Evolutionary conservation across 2,797 vertebrate genomes (phyloP), one percentile per base, ranked within the genome.

Genomic region (Ctenopoma kingsleyae): DNA sequence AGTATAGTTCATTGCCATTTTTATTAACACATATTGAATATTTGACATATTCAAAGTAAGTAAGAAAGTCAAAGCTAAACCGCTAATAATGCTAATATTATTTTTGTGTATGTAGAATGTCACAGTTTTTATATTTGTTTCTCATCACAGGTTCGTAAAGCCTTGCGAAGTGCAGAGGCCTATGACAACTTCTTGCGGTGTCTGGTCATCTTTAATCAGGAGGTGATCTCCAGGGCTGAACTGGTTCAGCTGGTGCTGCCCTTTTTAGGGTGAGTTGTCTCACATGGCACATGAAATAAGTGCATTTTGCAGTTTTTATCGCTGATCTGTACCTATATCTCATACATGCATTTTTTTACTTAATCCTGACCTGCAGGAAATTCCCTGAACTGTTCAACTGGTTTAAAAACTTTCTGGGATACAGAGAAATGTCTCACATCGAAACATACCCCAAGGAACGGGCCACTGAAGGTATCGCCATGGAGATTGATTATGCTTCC

Each of bases 401-500:
- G 98, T 99, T 99, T 87, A 99, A 99, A 92, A 99, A 99, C 92
- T 99, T 99, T 59, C 90, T 99, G 91, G 98, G 98, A 5, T 99
- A 99, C 85, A 97, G 97, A 69, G 98, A 99, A 69, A 91, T 89
- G 85, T 96, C 96, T 61, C 98, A 98, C 85, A 94, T 98, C 69
- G 98, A 99, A 90, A 93, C 95, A 0, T 99, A 97, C 86, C 98
- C 98, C 0, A 99, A 99, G 92, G 98, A 99, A 51, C 93, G 98
- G 69, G 97, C 97, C 57, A 99, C 97, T 0, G 98, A 99, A 87
- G 98, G 98, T 67, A 99, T 99, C 80, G 98, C 98, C 79, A 99
- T 99, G 98, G 98, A 99, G 92, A 99, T 99, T 52, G 98, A 99
- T 89, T 99, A 99, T 58, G 97, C 98, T 41, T 99, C 98, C 71